Conservation (phyloP, 1,140 invertebrate genomes). For the Palaemon carinicauda region DNA sequence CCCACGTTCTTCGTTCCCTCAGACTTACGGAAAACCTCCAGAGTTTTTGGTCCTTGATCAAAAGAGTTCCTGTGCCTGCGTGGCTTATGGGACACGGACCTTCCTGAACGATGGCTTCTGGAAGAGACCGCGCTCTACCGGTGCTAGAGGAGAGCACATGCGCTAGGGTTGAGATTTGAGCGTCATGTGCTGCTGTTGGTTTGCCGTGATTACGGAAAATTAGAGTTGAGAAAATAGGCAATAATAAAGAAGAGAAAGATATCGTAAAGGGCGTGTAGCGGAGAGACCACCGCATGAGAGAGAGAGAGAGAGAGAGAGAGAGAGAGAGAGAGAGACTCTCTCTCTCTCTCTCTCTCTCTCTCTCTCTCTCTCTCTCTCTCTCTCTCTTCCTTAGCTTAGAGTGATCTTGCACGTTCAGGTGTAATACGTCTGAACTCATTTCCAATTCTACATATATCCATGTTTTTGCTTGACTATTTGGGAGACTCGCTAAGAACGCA, state of each 20-base stretch:
- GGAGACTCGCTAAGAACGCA: too few relatives aligned
- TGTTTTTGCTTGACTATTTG: too few relatives aligned
- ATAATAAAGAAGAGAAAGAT: neutral
- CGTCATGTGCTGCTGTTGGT: neutral
- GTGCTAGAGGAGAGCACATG: neutral
- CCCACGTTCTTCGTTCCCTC: neutral
- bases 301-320: too few relatives aligned
- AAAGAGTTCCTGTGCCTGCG: too few relatives aligned
- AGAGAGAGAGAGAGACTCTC: neutral
- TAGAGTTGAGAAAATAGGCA: neutral
- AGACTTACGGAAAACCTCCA: neutral
- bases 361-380: too few relatives aligned
- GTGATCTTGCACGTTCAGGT: too few relatives aligned
- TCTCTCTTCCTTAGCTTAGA: too few relatives aligned
- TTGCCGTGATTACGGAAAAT: conserved; percentile 10
- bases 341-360: too few relatives aligned
- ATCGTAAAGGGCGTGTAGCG: neutral
- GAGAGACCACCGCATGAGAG: too few relatives aligned
- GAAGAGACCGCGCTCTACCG: neutral
- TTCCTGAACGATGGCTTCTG: neutral
- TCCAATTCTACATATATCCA: too few relatives aligned
- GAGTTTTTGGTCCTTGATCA: too few relatives aligned
- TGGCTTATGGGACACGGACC: neutral
- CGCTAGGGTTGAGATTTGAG: neutral
- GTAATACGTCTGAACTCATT: too few relatives aligned